Percentiles rank a stretch among this genome's conserved stretches.
These are phyloP conservation scores for Cottus gobio DNA, from an alignment of 2,113 vertebrate species.

Conservation along the genomic window DNA sequence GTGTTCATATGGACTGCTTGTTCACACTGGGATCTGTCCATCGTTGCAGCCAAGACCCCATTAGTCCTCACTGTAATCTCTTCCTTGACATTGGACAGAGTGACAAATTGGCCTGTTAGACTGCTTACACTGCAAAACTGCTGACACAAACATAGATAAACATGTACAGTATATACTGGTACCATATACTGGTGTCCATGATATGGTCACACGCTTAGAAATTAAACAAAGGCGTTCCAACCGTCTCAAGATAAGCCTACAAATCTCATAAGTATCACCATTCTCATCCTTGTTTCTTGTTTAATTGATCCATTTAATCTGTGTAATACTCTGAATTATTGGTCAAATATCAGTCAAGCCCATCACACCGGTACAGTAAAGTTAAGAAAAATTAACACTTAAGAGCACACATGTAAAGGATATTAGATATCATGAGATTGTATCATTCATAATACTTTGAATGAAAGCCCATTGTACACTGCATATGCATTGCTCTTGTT, in stretches of 20 bases:
- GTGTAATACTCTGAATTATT: no score
- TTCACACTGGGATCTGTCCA: constrained; percentile 27
- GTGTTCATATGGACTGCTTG: neutral
- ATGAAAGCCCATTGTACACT: neutral
- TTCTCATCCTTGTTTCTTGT: neutral
- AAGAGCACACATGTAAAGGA: constrained; percentile 12
- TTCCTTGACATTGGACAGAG: constrained; percentile 15
- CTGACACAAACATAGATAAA: neutral
- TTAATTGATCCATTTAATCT: neutral
- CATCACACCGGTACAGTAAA: neutral
- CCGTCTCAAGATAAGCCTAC: neutral
- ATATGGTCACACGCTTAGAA: neutral
- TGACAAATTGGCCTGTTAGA: neutral
- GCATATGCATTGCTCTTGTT: neutral
- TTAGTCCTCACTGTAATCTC: constrained; percentile 11
- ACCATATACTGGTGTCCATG: neutral
- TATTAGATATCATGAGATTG: constrained; percentile 14
- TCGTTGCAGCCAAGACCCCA: constrained; percentile 21
- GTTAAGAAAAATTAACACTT: neutral
- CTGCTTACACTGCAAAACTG: constrained; percentile 7
- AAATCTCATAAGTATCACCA: neutral
- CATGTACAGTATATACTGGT: neutral
- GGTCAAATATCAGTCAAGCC: no score
- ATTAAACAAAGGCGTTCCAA: neutral
- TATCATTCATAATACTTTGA: neutral